Evolutionary conservation across 1,140 invertebrate genomes (phyloP).

Genomic region (Drosophila pseudoobscura): DNA sequence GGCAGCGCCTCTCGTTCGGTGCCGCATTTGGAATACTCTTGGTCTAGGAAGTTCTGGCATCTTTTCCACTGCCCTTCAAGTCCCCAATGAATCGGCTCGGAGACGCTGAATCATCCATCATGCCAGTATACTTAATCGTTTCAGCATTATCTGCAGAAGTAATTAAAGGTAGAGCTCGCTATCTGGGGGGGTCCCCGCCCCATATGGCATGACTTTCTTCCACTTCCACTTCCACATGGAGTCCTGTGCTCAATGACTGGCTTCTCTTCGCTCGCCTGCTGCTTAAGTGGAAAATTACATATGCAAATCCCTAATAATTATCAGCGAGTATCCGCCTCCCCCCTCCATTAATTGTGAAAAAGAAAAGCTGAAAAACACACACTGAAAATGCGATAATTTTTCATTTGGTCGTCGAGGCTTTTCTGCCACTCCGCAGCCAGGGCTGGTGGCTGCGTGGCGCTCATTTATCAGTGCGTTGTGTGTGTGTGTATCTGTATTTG

Average conservation of each 20-base stretch:
- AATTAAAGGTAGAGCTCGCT: no score
- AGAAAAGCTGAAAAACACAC: constrained; percentile 27
- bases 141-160: no score
- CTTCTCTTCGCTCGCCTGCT: background rate
- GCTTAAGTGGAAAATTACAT: constrained; percentile 24
- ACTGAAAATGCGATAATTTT: constrained; percentile 36
- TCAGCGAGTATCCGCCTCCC: background rate
- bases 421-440: constrained; percentile 16
- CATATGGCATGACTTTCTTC: background rate
- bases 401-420: constrained; percentile 10
- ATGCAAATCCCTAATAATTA: constrained; percentile 44
- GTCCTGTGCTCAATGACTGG: no score
- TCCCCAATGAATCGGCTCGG: no score
- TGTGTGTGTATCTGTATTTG: background rate
- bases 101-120: no score
- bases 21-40: no score
- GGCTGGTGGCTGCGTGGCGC: background rate
- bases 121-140: no score
- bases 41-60: no score
- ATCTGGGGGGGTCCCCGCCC: background rate
- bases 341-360: background rate
- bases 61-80: no score
- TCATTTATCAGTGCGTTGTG: constrained; percentile 39
- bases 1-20: no score
- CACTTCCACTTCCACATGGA: background rate